These are phyloP conservation scores for Sebastes hubbsi DNA, from an alignment of 2,797 vertebrate genomes.

Conservation along the genomic window DNA sequence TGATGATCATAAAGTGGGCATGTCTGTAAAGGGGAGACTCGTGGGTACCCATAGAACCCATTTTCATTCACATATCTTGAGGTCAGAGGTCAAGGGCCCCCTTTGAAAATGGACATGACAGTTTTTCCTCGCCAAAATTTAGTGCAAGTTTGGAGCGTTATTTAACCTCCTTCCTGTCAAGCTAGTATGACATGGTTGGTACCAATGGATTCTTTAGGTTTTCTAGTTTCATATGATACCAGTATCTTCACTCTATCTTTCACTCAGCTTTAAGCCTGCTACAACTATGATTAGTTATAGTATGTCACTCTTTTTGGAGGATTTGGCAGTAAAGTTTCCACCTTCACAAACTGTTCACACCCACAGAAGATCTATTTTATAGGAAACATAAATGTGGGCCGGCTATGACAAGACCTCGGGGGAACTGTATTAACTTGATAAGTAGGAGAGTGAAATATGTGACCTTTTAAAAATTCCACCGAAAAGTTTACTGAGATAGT, in stretches of 20 bases:
- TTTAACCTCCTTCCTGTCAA: rapidly evolving
- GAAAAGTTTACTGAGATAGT: constrained; percentile 15
- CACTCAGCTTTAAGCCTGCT: too few species aligned
- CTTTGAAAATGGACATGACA: too few species aligned
- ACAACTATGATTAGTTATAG: not conserved
- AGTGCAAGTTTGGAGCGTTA: rapidly evolving
- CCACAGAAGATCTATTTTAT: not conserved
- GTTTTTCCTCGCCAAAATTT: too few species aligned
- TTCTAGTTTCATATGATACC: too few species aligned
- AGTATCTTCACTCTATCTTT: too few species aligned
- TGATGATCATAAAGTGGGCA: too few species aligned
- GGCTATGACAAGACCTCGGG: not conserved
- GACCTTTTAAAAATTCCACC: constrained; percentile 23
- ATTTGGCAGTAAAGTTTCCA: not conserved
- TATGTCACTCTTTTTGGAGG: not conserved
- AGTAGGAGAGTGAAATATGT: constrained; percentile 7
- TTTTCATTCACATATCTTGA: too few species aligned
- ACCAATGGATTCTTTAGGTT: too few species aligned
- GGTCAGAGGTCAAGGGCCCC: too few species aligned
- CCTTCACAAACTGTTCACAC: not conserved
- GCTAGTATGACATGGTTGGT: too few species aligned
- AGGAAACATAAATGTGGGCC: not conserved
- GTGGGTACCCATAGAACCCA: too few species aligned
- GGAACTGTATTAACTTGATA: not conserved
- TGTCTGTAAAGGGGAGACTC: too few species aligned